Evolutionary conservation across 2,797 vertebrate species (phyloP), one percentile per base, ranked within the genome.

Genomic region (Remorina albescens): DNA sequence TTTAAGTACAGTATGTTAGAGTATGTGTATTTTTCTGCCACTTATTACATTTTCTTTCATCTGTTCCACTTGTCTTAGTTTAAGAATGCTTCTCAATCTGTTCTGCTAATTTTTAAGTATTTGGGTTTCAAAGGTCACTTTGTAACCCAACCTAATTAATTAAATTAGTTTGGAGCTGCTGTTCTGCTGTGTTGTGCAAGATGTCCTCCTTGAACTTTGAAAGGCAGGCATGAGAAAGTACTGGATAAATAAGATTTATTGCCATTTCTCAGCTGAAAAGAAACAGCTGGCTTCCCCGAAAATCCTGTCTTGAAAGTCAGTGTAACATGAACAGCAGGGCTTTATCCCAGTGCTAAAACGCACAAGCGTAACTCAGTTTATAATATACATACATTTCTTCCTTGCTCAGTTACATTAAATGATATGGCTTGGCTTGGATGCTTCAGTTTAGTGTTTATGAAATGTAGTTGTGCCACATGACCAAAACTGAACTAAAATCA

Each of bases 51-150:
- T 69, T 72, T 54, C 47, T 26, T 30, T 50, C 82, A 59, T 68
- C 16, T 63, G 21, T 26, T 28, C 13, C 18, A 19, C 32, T 28
- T 39, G 56, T 66, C 37, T 78, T 59, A 79, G 68, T 82, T 81
- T 74, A 67, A 57, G 66, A 81, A 80, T 80, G 79, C 82, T 87
- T 83, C 77, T 88, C 76, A 82, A 76, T 87, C 85, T 85, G 78
- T 85, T 83, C 50, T 75, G 83, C 82, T 90, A 53, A 89, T 89
- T 92, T 90, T 83, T 80, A 84, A 90, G 85, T 82, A 67, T 84
- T 80, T 57, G 76, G 74, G 83, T 91, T 90, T 83, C 83, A 94
- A 80, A 93, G 92, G 91, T 94, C 90, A 94, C 78, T 89, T 90
- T 91, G 86, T 74, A 84, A 81, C 76, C 60, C 81, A 50, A 70